Percentiles rank a stretch among this genome's conserved stretches.
These are phyloP conservation scores for Allygus modestus DNA, from an alignment of 2,888 invertebrate genomes.

Conservation along the genomic window DNA sequence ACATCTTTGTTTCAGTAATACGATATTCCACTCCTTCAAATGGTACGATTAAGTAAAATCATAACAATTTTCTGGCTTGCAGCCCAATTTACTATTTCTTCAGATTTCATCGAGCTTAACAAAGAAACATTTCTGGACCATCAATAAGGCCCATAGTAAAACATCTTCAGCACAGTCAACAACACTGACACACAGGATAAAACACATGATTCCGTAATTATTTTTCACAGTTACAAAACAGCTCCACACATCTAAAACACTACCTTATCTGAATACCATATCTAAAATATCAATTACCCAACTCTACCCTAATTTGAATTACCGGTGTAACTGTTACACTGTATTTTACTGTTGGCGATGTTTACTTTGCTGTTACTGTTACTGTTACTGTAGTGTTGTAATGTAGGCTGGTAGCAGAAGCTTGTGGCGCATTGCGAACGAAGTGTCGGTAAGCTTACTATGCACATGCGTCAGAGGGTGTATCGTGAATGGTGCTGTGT, in stretches of 20 bases:
- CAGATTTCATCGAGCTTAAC: no score
- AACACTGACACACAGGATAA: no score
- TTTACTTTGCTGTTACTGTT: conserved; percentile 1
- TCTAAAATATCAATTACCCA: neutral
- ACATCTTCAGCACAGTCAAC: no score
- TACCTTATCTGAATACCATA: neutral
- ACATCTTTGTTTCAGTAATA: no score
- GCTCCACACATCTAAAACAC: conserved; percentile 10
- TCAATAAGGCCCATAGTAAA: no score
- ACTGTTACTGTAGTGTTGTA: conserved; percentile 13
- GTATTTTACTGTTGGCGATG: neutral
- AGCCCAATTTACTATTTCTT: no score
- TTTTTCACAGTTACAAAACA: neutral
- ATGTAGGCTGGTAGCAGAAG: conserved; percentile 20
- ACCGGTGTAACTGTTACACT: neutral
- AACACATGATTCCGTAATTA: no score
- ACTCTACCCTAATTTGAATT: conserved; percentile 7
- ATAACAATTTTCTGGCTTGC: no score
- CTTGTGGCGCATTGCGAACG: neutral
- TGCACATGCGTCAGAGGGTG: conserved; percentile 5
- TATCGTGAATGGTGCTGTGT: conserved; percentile 21
- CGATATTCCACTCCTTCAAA: no score
- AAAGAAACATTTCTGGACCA: no score
- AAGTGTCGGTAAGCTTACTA: neutral
- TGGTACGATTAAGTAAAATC: no score